These are phyloP conservation scores for Psittacula echo DNA, from an alignment of 2,797 vertebrate genomes.

Conservation along the genomic window DNA sequence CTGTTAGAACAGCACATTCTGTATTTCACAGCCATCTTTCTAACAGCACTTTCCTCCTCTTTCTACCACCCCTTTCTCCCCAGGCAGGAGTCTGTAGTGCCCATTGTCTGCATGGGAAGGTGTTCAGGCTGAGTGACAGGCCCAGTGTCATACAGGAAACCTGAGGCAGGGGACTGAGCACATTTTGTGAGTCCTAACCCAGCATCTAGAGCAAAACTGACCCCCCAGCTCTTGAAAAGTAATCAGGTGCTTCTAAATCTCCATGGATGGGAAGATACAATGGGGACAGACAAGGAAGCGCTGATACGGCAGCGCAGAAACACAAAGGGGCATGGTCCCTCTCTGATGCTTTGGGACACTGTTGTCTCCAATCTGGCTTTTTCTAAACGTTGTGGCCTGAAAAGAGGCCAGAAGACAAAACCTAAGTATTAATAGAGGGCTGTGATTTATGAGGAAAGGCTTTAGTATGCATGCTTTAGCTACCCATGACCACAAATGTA, in stretches of 20 bases:
- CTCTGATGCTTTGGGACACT: background rate
- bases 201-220: background rate
- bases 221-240: background rate
- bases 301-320: background rate
- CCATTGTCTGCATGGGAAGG: background rate
- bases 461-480: slow-evolving; percentile 43
- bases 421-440: background rate
- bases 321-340: fast-evolving
- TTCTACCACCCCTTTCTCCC: background rate
- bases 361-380: background rate
- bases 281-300: too few relatives aligned
- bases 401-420: background rate
- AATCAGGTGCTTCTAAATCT: background rate
- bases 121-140: background rate
- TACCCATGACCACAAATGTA: background rate
- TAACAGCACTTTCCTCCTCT: background rate
- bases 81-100: background rate
- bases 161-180: background rate
- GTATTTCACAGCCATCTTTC: background rate
- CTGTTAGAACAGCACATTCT: background rate
- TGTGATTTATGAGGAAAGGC: slow-evolving; percentile 35
- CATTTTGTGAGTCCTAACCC: background rate
- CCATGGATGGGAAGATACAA: fast-evolving
- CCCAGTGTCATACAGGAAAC: background rate
- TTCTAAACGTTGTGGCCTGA: background rate